Base-by-base conservation (phyloP, 2,888 invertebrate species). In the Coenonympha glycerion region DNA sequence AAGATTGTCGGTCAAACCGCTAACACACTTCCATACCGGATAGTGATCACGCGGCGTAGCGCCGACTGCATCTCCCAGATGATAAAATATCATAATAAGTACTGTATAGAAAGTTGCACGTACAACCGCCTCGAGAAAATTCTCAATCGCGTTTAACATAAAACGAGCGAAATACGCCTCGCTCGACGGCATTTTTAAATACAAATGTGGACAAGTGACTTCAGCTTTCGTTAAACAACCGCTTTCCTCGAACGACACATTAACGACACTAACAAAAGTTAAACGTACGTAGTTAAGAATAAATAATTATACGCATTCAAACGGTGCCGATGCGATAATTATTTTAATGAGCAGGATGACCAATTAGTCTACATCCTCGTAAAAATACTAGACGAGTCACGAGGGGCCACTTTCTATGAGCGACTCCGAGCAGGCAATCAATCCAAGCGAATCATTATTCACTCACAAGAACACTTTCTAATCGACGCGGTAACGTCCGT, bases 401-500 rank as follows among this genome's bases (percentile, higher is more conserved):
- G 63, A 68, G 73, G 66, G 71, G 71, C 81, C 65, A 78, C 86
- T 86, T 86, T 85, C 85, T 79, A 82, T 47, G 39, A 77, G 73
- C 77, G 71, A 72, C 68, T 76, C 76, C 71, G 74, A 79, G 75
- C 73, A 70, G 71, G 72, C 78, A 71, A 84, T 85, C 82, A 82
- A 77, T 83, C 76, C 75, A 72, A 78, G 77, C 73, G 79, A 79
- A 78, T 80, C 79, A 55, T 49, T 55, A 52, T 52, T 52, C 52
- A 78, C 80, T 80, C 84, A 80, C 78, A 78, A 79, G 75, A 82
- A 78, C 79, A 83, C 86, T 86, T 86, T 86, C 86, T 84, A 84
- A 79, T 80, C 77, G 75, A 46, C 46, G 26, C 45, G 31, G n/a
- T n/a, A n/a, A 71, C 74, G 66, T 72, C 68, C 65, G 66, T 68